These are phyloP conservation scores for Diadophis punctatus DNA, from an alignment of 2,113 vertebrate species.

Conservation along the genomic window DNA sequence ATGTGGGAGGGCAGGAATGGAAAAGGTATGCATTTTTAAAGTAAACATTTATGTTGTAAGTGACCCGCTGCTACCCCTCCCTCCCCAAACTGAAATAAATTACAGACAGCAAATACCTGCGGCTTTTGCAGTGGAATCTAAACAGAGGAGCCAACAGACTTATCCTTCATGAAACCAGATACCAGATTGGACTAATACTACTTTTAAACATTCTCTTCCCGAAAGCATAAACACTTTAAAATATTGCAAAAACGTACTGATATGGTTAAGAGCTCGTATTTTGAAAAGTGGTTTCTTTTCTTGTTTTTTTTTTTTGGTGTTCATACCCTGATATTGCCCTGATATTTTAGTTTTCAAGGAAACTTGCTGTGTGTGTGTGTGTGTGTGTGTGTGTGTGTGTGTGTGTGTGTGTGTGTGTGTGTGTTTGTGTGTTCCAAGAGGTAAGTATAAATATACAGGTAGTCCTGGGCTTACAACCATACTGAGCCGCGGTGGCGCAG, in stretches of 20 bases:
- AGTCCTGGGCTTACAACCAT: too few relatives aligned
- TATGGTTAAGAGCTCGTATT: conserved; percentile 14
- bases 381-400: too few relatives aligned
- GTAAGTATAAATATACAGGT: too few relatives aligned
- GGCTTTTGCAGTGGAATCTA: conserved; percentile 41
- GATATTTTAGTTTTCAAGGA: background rate
- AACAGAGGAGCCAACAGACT: conserved; percentile 18
- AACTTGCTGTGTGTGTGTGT: too few relatives aligned
- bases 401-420: too few relatives aligned
- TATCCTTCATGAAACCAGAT: conserved; percentile 15
- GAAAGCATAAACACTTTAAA: conserved; percentile 25
- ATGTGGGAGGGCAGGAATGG: background rate
- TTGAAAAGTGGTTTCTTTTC: background rate
- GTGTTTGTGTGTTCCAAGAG: too few relatives aligned
- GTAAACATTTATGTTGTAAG: conserved; percentile 55
- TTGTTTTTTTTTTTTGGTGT: background rate
- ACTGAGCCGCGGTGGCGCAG: too few relatives aligned
- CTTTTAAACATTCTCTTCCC: conserved; percentile 29
- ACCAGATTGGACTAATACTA: conserved; percentile 27
- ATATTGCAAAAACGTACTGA: conserved; percentile 57
- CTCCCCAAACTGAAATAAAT: conserved; percentile 27
- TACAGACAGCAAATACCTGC: conserved; percentile 48
- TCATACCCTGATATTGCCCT: background rate
- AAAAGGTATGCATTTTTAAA: conserved; percentile 20
- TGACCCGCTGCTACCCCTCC: background rate